Conservation (phyloP, 2,113 vertebrate genomes). For the Cyrtonyx montezumae region DNA sequence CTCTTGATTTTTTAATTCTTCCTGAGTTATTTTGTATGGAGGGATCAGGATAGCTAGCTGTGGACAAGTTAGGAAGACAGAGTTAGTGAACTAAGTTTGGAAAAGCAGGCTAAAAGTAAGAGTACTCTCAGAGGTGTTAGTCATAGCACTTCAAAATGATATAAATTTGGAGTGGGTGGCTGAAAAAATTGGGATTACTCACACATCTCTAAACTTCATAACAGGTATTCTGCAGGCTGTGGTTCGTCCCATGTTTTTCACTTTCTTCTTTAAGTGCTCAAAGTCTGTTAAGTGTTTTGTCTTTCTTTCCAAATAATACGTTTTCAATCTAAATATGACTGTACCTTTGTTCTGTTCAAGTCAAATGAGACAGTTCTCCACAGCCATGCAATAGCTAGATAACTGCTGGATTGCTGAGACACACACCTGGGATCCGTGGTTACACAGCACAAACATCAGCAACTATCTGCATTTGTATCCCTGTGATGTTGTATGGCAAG, state of each 20-base stretch:
- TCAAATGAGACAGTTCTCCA: slow-evolving; percentile 81
- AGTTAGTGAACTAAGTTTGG: not conserved
- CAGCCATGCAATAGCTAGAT: slow-evolving; percentile 64
- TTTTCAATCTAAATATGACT: not conserved
- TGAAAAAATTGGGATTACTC: not conserved
- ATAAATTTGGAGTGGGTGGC: not conserved
- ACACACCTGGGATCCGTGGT: not conserved
- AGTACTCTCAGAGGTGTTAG: not conserved
- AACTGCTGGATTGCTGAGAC: not conserved
- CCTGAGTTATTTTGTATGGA: not conserved
- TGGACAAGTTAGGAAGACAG: not conserved
- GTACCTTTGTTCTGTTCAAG: slow-evolving; percentile 19
- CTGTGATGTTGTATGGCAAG: not conserved
- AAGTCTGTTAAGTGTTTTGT: not conserved
- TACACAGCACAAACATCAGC: not conserved
- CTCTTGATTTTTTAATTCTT: not conserved
- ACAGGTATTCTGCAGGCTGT: not conserved
- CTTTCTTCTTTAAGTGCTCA: not conserved
- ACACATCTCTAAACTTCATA: not conserved
- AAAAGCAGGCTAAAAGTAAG: not conserved
- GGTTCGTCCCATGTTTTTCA: not conserved
- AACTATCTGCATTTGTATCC: not conserved
- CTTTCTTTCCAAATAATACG: not conserved
- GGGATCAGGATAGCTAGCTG: not conserved
- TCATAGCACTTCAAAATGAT: not conserved